Conservation (phyloP, 2,797 vertebrate genomes). For the Lindbergichthys nudifrons region DNA sequence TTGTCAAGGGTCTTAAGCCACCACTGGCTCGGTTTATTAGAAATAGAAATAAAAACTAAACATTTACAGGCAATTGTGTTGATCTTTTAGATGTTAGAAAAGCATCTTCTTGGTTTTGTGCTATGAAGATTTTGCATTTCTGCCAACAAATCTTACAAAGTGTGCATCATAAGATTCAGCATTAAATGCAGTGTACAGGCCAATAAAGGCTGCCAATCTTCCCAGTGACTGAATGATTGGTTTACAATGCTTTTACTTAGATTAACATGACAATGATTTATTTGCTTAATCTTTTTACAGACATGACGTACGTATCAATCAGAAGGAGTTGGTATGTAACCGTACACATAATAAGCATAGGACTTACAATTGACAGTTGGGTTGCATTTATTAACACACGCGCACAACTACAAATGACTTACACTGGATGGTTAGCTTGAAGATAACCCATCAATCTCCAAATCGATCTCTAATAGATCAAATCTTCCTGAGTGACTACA, state of each 20-base stretch:
- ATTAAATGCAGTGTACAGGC: background rate
- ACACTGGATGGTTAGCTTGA: constrained; percentile 4
- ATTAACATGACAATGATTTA: background rate
- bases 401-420: constrained; percentile 2
- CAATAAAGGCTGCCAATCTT: background rate
- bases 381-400: background rate
- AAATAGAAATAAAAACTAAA: constrained; percentile 17
- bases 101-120: background rate
- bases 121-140: background rate
- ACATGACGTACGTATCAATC: background rate
- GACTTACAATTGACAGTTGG: background rate
- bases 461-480: constrained; percentile 48
- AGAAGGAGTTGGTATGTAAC: background rate
- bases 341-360: background rate
- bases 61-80: constrained; percentile 1
- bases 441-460: constrained; percentile 10
- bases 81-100: constrained; percentile 4
- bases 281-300: background rate
- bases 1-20: constrained; percentile 4
- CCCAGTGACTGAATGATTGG: background rate
- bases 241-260: background rate
- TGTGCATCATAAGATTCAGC: background rate
- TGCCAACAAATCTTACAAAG: background rate
- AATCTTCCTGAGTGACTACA: constrained; percentile 2
- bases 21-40: background rate